Evolutionary conservation across 2,888 invertebrate genomes (phyloP).

Genomic region (Tenthredo mesomela): DNA sequence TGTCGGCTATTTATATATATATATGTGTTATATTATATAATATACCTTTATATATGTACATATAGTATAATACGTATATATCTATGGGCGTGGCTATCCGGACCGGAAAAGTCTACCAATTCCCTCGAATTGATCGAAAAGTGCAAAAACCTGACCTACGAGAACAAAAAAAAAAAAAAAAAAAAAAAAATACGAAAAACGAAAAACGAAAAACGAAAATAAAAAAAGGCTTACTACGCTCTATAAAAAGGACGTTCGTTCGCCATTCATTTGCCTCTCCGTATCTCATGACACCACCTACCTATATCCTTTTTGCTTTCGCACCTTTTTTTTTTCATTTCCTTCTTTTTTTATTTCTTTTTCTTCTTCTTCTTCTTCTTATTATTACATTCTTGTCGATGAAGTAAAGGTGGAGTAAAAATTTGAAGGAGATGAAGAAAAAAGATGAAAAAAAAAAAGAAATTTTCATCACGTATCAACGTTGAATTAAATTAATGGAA

Average conservation of each 20-base stretch:
- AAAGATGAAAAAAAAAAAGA: background rate
- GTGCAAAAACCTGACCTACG: slow-evolving; percentile 11
- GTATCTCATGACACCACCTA: background rate
- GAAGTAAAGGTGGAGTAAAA: background rate
- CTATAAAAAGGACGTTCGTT: slow-evolving; percentile 2
- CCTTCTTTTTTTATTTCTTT: background rate
- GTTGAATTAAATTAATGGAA: too few relatives aligned
- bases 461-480: too few relatives aligned
- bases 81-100: background rate
- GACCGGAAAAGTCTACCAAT: slow-evolving; percentile 1
- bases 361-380: background rate
- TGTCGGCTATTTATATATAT: background rate
- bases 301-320: background rate
- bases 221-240: slow-evolving; percentile 7
- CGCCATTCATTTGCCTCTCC: background rate
- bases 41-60: background rate
- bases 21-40: background rate
- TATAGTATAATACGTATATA: background rate
- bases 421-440: background rate
- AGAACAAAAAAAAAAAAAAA: background rate
- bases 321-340: background rate
- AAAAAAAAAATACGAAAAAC: background rate
- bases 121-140: slow-evolving; percentile 34
- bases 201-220: background rate
- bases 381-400: background rate